These are phyloP conservation scores for Pseudoips prasinana DNA, from an alignment of 2,888 invertebrate species.

Conservation along the genomic window DNA sequence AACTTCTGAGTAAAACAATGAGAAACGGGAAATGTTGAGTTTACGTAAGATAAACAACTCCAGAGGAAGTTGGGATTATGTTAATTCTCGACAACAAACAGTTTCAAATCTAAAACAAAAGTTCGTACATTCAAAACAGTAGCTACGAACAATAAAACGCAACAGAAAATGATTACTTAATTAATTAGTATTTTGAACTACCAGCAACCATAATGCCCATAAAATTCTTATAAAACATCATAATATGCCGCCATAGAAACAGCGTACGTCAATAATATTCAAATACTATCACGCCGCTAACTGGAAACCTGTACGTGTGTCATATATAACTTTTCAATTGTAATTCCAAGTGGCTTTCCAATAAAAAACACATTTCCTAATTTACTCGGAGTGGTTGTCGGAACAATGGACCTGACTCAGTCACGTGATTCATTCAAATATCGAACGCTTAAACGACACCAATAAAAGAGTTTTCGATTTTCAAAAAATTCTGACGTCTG, in stretches of 20 bases:
- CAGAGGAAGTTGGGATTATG: slow-evolving; percentile 37
- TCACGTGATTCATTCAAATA: slow-evolving; percentile 74
- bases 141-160: background rate
- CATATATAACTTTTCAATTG: slow-evolving; percentile 63
- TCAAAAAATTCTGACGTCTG: slow-evolving; percentile 22
- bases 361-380: slow-evolving; percentile 80
- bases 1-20: slow-evolving; percentile 65
- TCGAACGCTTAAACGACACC: slow-evolving; percentile 45
- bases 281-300: slow-evolving; percentile 65
- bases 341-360: slow-evolving; percentile 70
- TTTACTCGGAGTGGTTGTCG: slow-evolving; percentile 63
- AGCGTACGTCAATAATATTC: slow-evolving; percentile 40
- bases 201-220: slow-evolving; percentile 18
- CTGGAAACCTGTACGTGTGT: slow-evolving; percentile 66
- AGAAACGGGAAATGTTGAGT: slow-evolving; percentile 59
- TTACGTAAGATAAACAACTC: slow-evolving; percentile 40
- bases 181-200: slow-evolving; percentile 23
- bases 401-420: slow-evolving; percentile 77
- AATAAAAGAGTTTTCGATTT: slow-evolving; percentile 31
- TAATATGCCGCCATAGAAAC: slow-evolving; percentile 30
- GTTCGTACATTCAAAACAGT: background rate
- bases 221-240: slow-evolving; percentile 25
- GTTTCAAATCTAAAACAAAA: slow-evolving; percentile 11
- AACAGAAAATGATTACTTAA: slow-evolving; percentile 7
- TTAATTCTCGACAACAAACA: slow-evolving; percentile 33